Conservation (phyloP, 2,797 vertebrate genomes). For the Myotis planiceps region DNA sequence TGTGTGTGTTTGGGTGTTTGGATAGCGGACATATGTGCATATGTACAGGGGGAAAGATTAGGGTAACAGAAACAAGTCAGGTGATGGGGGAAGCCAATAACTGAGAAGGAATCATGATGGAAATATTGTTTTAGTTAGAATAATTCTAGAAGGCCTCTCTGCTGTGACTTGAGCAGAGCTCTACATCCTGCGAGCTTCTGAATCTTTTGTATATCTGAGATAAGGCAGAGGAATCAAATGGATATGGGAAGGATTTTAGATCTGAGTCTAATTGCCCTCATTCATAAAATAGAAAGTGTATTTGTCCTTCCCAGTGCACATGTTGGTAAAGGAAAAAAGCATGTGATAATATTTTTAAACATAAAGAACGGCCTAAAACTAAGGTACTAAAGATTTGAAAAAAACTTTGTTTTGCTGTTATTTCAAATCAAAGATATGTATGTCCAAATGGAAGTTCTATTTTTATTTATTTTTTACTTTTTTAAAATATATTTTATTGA, state of each 20-base stretch:
- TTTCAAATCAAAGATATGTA: background rate
- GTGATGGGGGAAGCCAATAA: background rate
- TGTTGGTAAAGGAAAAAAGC: background rate
- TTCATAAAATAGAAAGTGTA: background rate
- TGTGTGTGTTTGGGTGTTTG: background rate
- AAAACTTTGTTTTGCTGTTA: background rate
- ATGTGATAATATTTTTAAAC: background rate
- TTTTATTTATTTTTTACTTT: too few relatives aligned
- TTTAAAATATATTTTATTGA: too few relatives aligned
- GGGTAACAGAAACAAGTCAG: background rate
- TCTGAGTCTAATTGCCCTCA: background rate
- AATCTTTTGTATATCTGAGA: background rate
- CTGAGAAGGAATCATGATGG: accelerated
- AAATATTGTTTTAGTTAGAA: background rate
- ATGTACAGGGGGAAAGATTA: background rate
- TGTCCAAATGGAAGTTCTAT: background rate
- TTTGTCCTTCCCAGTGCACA: background rate
- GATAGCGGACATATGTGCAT: background rate
- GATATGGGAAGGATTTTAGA: background rate
- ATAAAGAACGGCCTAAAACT: background rate
- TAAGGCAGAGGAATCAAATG: background rate
- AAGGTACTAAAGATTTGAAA: background rate
- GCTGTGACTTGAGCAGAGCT: background rate
- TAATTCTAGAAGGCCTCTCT: background rate
- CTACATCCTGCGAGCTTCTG: background rate